Evolutionary conservation across 1,140 invertebrate species (phyloP).

Genomic region (Anastrepha obliqua): DNA sequence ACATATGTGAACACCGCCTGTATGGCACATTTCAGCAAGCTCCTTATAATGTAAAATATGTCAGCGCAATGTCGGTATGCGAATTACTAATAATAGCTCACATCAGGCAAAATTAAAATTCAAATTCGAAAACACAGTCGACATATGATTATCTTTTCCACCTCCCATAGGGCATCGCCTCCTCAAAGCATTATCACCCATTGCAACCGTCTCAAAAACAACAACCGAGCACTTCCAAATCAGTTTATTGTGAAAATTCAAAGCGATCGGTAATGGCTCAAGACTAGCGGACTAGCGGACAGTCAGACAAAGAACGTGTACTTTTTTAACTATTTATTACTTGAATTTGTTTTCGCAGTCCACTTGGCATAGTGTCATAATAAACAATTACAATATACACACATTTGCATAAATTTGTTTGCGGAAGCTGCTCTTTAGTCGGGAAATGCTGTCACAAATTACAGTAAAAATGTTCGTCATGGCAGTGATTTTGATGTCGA

Average conservation of each 20-base stretch:
- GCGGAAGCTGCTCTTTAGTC: not conserved
- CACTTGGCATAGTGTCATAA: not conserved
- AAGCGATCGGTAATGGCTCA: not conserved
- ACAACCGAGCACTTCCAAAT: not conserved
- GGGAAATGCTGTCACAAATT: constrained; percentile 22
- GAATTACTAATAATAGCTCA: not conserved
- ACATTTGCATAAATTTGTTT: not conserved
- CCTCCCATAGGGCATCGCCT: not conserved
- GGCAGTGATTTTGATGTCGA: not conserved
- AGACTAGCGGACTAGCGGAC: constrained; percentile 1
- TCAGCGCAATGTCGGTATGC: not conserved
- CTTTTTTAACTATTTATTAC: not conserved
- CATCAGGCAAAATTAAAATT: not conserved
- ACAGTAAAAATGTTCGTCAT: not conserved
- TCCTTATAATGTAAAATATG: no score
- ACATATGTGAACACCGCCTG: no score
- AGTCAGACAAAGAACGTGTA: not conserved
- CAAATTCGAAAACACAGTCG: not conserved
- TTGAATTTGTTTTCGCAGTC: not conserved
- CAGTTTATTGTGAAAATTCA: constrained; percentile 20
- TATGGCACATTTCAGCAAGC: no score
- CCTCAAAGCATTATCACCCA: not conserved
- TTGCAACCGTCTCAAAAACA: not conserved
- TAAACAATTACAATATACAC: not conserved
- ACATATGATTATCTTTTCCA: not conserved